Percentiles rank a stretch among this genome's conserved stretches.
Conservation (phyloP, 1,140 invertebrate species). For the Megalonaias nervosa region DNA sequence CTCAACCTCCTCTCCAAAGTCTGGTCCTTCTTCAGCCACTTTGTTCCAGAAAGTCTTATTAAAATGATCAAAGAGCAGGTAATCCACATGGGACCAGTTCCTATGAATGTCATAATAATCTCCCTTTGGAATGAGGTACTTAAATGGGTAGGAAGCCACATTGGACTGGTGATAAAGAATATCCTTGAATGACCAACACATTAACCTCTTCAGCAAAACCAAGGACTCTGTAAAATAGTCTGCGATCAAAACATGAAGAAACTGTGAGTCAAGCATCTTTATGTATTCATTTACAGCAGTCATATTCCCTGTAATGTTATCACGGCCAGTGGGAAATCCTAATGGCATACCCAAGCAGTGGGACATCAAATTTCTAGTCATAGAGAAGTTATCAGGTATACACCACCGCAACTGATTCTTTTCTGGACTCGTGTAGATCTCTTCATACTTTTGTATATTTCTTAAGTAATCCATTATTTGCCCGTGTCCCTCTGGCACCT, state of each 20-base stretch:
- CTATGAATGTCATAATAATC: conserved; percentile 37
- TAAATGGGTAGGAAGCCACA: conserved; percentile 38
- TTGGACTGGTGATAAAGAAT: conserved; percentile 54
- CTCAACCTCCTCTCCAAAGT: conserved; percentile 54
- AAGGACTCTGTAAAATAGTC: conserved; percentile 76
- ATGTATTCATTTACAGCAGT: conserved; percentile 49
- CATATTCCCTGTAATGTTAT: conserved; percentile 38
- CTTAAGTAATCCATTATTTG: conserved; percentile 48
- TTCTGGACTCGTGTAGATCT: conserved; percentile 51
- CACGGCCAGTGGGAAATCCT: conserved; percentile 55
- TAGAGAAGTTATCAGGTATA: conserved; percentile 63
- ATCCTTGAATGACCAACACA: conserved; percentile 73
- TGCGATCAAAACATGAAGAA: conserved; percentile 74
- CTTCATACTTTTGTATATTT: conserved; percentile 58
- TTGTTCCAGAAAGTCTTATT: conserved; percentile 61
- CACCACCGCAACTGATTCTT: conserved; percentile 46
- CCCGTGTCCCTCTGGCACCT: conserved; percentile 31
- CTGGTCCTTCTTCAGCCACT: conserved; percentile 43
- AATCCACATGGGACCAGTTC: conserved; percentile 58
- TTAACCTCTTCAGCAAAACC: conserved; percentile 72
- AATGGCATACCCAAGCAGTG: conserved; percentile 63
- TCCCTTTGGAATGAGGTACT: conserved; percentile 8
- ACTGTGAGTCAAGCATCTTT: conserved; percentile 54
- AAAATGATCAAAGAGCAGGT: conserved; percentile 61
- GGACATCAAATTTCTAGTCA: conserved; percentile 62